A percentile compares a stretch with the other conserved stretches of the same genome.
These are phyloP conservation scores for Diadumene lineata DNA, from an alignment of 92 coral and sea anemone species.

Conservation along the genomic window DNA sequence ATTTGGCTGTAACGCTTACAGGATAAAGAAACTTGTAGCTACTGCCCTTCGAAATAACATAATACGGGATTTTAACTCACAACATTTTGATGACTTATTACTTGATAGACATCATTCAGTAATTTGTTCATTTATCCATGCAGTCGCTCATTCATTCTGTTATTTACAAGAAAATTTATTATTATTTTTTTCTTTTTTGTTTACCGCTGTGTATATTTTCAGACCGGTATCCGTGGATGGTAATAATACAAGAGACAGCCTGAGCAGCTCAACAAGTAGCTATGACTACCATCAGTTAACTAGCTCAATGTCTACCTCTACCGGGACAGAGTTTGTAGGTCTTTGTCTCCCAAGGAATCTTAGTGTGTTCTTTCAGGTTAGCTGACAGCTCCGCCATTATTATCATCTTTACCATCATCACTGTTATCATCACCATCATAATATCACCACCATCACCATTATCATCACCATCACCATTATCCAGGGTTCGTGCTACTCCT, in stretches of 20 bases:
- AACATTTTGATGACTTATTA: too few species aligned
- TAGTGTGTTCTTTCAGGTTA: slow-evolving; percentile 80
- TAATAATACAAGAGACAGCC: slow-evolving; percentile 45
- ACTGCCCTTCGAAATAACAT: too few species aligned
- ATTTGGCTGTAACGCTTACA: too few species aligned
- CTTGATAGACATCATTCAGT: too few species aligned
- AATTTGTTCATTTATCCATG: background rate
- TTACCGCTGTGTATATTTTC: slow-evolving; percentile 4
- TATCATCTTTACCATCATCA: background rate
- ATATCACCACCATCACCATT: background rate
- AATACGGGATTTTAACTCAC: too few species aligned
- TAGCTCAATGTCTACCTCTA: slow-evolving; percentile 47
- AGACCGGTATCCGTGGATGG: slow-evolving; percentile 70
- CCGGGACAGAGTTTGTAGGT: slow-evolving; percentile 84
- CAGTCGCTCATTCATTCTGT: background rate
- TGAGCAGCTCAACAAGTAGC: slow-evolving; percentile 64
- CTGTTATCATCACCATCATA: background rate
- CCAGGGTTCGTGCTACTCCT: too few species aligned
- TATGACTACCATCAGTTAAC: slow-evolving; percentile 76
- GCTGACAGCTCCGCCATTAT: background rate
- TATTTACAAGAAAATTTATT: background rate
- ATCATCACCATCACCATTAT: background rate
- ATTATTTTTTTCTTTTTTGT: background rate
- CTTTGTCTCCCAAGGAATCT: slow-evolving; percentile 86
- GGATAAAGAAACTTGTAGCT: too few species aligned